Evolutionary conservation across 2,888 invertebrate species (phyloP).

Genomic region (Latrodectus elegans): DNA sequence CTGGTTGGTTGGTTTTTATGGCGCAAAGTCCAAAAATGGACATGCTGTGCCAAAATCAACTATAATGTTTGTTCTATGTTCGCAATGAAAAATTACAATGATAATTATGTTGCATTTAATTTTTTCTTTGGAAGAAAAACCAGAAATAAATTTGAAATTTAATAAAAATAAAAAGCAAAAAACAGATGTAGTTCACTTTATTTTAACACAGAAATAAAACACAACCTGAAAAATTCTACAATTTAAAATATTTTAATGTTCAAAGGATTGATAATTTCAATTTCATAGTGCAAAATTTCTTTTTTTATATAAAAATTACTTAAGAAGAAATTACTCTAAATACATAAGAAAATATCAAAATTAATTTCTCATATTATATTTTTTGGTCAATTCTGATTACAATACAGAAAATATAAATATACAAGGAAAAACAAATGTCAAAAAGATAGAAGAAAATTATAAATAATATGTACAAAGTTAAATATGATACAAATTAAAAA

Average conservation of each 20-base stretch:
- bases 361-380: background rate
- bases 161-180: background rate
- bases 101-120: too few species aligned
- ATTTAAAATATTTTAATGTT: background rate
- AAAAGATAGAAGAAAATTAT: conserved; percentile 29
- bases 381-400: background rate
- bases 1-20: too few species aligned
- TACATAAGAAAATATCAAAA: background rate
- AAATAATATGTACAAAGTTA: conserved; percentile 34
- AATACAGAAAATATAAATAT: conserved; percentile 7
- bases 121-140: too few species aligned
- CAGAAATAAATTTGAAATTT: background rate
- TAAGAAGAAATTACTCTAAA: background rate
- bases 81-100: too few species aligned
- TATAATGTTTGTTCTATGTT: too few species aligned
- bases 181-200: background rate
- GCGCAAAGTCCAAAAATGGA: too few species aligned
- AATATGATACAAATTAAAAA: conserved; percentile 35
- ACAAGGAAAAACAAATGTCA: conserved; percentile 31
- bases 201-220: conserved; percentile 55
- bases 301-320: background rate
- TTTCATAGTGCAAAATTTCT: background rate
- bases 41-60: too few species aligned
- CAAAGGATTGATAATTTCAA: conserved; percentile 24
- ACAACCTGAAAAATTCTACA: conserved; percentile 35